Evolutionary conservation across 2,113 vertebrate species (phyloP).

Genomic region (Labeo rohita): DNA sequence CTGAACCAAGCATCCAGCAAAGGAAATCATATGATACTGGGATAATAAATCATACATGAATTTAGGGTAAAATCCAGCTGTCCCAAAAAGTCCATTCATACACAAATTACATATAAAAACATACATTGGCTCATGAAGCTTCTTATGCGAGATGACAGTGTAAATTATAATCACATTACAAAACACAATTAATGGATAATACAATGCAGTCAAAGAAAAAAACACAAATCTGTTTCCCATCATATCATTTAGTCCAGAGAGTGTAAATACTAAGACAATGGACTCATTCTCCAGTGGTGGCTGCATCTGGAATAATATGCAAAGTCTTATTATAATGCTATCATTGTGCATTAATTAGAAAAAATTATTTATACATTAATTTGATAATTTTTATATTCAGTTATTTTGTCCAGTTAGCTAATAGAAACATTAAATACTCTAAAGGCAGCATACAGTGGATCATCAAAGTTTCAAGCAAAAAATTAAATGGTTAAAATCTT

Average conservation of each 20-base stretch:
- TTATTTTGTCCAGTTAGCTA: neutral
- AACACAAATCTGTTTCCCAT: slow-evolving; percentile 43
- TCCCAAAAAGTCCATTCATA: slow-evolving; percentile 66
- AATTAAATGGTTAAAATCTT: neutral
- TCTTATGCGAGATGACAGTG: slow-evolving; percentile 29
- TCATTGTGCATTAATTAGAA: neutral
- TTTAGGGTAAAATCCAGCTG: slow-evolving; percentile 61
- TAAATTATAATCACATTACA: slow-evolving; percentile 48
- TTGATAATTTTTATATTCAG: neutral
- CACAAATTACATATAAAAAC: slow-evolving; percentile 67
- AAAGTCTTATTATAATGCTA: neutral
- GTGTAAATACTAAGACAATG: slow-evolving; percentile 32
- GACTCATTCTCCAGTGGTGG: slow-evolving; percentile 36
- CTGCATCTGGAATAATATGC: slow-evolving; percentile 14
- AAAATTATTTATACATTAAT: neutral
- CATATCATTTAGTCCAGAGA: slow-evolving; percentile 46
- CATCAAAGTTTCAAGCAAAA: neutral
- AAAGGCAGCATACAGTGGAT: neutral
- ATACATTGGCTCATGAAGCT: slow-evolving; percentile 62
- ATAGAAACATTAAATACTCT: neutral
- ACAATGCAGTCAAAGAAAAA: slow-evolving; percentile 48
- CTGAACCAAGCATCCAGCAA: slow-evolving; percentile 52
- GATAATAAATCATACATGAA: slow-evolving; percentile 52
- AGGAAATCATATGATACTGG: slow-evolving; percentile 43
- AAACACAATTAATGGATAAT: slow-evolving; percentile 50